phyloP scores from a whole-genome alignment of 2,888 invertebrate genomes.

The Subacronicta megacephala region DNA sequence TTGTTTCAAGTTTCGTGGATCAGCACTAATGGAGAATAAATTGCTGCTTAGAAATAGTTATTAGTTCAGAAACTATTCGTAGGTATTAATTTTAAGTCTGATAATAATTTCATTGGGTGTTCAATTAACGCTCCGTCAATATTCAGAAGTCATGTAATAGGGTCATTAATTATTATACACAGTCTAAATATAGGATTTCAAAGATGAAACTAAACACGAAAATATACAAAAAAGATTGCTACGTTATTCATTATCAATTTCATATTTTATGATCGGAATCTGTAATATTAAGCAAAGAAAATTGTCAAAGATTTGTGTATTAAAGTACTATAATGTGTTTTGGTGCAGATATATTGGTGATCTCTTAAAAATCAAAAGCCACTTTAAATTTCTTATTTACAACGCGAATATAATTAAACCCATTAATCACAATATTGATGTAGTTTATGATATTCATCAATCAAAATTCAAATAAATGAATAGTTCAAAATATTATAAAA shows the following conservation, averaged over 20 bases:
- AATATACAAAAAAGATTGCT: no score
- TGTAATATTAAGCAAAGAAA: no score
- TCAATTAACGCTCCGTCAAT: constrained; percentile 2
- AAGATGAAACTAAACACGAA: no score
- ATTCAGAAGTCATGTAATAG: neutral
- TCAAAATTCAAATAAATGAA: constrained; percentile 25
- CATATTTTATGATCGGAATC: no score
- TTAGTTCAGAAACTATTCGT: constrained; percentile 21
- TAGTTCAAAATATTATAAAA: constrained; percentile 14
- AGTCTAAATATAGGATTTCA: no score
- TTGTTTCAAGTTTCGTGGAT: constrained; percentile 15
- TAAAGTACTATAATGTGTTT: no score
- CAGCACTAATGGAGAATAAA: constrained; percentile 12
- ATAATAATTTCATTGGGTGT: constrained; percentile 8
- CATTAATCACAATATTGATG: neutral
- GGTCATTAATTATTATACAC: neutral
- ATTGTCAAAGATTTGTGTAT: no score
- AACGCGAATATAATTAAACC: no score
- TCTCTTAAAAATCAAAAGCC: no score
- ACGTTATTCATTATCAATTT: no score
- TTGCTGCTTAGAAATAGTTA: constrained; percentile 21
- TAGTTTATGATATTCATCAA: constrained; percentile 18
- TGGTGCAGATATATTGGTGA: no score
- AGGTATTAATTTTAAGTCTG: constrained; percentile 5
- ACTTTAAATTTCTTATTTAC: no score